A percentile compares a stretch with the other conserved stretches of the same genome.
Conservation (phyloP, 2,113 vertebrate species). For the Agapornis roseicollis region DNA sequence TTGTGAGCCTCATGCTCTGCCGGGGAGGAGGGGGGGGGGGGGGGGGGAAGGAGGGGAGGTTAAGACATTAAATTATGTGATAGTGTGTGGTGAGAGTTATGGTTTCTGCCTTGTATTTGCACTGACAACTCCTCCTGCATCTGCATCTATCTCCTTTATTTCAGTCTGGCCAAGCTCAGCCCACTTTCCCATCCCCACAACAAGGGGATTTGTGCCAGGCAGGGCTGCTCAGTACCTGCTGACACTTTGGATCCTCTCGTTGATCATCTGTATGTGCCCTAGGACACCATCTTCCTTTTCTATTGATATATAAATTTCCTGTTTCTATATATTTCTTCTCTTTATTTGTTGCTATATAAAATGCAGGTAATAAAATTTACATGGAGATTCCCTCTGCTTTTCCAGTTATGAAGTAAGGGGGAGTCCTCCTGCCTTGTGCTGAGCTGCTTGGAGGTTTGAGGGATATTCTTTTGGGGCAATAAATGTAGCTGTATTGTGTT, state of each 20-base stretch:
- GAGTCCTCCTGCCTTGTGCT: neutral
- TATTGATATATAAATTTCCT: neutral
- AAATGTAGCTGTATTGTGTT: neutral
- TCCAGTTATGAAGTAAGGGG: neutral
- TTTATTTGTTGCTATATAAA: neutral
- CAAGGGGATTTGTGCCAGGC: neutral
- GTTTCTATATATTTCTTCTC: neutral
- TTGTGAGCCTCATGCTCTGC: too few species aligned
- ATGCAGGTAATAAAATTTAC: neutral
- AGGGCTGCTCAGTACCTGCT: neutral
- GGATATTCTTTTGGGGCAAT: neutral
- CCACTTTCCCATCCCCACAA: too few species aligned
- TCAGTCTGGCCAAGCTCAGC: neutral
- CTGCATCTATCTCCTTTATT: neutral
- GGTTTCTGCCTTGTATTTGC: neutral
- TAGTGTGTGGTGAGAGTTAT: neutral
- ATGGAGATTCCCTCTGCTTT: neutral
- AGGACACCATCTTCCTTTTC: neutral
- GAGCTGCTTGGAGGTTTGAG: neutral
- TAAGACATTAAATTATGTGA: accelerated
- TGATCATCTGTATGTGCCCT: neutral
- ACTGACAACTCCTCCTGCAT: neutral
- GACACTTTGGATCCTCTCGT: neutral
- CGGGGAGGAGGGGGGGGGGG: too few species aligned
- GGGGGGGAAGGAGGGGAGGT: too few species aligned